Base-by-base conservation (phyloP, 1,140 invertebrate genomes). In the Neoseiulus cucumeris region DNA sequence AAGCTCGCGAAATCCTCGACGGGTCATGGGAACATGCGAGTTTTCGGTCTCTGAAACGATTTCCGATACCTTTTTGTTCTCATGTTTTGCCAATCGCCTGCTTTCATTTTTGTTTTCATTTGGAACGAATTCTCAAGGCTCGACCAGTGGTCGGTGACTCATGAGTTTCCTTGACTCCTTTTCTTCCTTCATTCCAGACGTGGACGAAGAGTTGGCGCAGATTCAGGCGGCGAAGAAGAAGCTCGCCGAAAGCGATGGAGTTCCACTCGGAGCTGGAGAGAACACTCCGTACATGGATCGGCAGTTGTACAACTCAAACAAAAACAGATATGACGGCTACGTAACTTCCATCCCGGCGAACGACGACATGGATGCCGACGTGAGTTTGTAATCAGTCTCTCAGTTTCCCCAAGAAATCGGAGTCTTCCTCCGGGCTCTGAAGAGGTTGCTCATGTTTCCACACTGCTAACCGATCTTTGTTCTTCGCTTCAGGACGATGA, bases 341-440 rank as follows among this genome's bases (percentile, higher is more conserved):
- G 89, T 91, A 44, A 92, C 89, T 66, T 95, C 91, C 0, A 96
- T 96, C 78, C 90, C 90, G 65, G 85, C 90, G 0, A 93, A 91
- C 78, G 89, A 91, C 78, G 87, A 91, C 76, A 80, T 81, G 42
- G 72, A 73, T 39, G 67, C 66, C 45, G 89, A 92, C 76, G 84
- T 85, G 77, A 79, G 76, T 77, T 9, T 65, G 51, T n/a, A 42
- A 44, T 65, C 28, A 44, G 33, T 22, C 18, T 64, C 33, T n/a
- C n/a, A 51, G 14, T 22, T 68, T 51, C 22, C 7, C 18, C 29
- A 22, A 5, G 18, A 28, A 47, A 14, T 7, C 14, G 28, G 4
- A 4, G 14, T 22, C 42, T 47, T 45, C 66, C 20, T n/a, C 17
- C 9, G 9, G 17, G 17, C n/a, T n/a, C 68, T 39, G 12, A 30